Evolutionary conservation across 1,140 invertebrate species (phyloP).

Genomic region (Pseudobourletiella spinata): DNA sequence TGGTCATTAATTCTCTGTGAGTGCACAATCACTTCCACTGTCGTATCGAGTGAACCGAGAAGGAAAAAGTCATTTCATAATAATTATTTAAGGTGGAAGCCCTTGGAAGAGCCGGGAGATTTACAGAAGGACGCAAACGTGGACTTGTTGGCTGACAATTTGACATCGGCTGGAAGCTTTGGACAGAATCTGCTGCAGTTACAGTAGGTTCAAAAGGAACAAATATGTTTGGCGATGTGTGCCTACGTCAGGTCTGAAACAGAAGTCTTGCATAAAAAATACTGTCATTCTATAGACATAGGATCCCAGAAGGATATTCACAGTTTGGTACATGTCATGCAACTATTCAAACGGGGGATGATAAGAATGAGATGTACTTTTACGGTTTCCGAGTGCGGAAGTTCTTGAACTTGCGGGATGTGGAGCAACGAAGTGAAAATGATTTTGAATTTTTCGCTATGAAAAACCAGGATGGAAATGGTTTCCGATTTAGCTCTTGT

Average conservation of each 20-base stretch:
- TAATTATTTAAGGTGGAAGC: slow-evolving; percentile 47
- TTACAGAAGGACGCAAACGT: slow-evolving; percentile 35
- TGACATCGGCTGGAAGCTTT: slow-evolving; percentile 46
- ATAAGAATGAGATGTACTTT: slow-evolving; percentile 43
- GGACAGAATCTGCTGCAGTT: slow-evolving; percentile 49
- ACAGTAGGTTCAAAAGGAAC: slow-evolving; percentile 40
- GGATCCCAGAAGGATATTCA: too few relatives aligned
- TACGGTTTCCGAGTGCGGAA: slow-evolving; percentile 47
- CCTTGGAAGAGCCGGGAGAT: slow-evolving; percentile 43
- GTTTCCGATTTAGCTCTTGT: too few relatives aligned
- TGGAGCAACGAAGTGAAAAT: slow-evolving; percentile 21
- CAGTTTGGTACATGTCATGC: too few relatives aligned
- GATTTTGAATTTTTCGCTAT: slow-evolving; percentile 1
- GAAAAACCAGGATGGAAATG: background rate
- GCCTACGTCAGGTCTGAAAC: too few relatives aligned
- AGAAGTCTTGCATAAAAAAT: too few relatives aligned
- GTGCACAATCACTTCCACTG: background rate
- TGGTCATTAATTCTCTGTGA: slow-evolving; percentile 22
- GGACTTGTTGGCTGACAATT: slow-evolving; percentile 40
- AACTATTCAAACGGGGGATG: too few relatives aligned
- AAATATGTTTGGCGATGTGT: too few relatives aligned
- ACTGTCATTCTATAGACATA: too few relatives aligned
- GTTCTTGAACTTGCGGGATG: slow-evolving; percentile 26
- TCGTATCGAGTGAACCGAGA: background rate
- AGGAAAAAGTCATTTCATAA: background rate